These are phyloP conservation scores for Heliconius ethilla DNA, from an alignment of 2,888 invertebrate species.

Conservation along the genomic window DNA sequence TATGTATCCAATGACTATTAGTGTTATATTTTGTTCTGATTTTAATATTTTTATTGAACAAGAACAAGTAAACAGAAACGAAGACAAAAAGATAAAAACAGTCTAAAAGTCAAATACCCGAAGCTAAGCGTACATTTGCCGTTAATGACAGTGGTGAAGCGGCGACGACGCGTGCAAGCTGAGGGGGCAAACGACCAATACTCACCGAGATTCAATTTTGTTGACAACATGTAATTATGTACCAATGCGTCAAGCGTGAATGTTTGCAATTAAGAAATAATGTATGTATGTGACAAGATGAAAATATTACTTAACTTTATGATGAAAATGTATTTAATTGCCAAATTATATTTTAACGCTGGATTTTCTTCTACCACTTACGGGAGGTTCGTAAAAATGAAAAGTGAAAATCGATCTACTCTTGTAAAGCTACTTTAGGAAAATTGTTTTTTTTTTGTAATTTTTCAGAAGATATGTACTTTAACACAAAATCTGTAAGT, in stretches of 20 bases:
- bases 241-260: constrained; percentile 37
- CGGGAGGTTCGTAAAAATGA: too few relatives aligned
- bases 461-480: too few relatives aligned
- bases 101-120: constrained; percentile 26
- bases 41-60: neutral
- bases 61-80: neutral
- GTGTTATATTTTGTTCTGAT: too few relatives aligned
- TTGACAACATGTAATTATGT: constrained; percentile 18
- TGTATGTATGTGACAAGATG: constrained; percentile 1
- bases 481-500: neutral
- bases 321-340: neutral
- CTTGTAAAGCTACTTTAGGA: too few relatives aligned
- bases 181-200: constrained; percentile 38
- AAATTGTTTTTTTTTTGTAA: too few relatives aligned
- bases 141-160: constrained; percentile 58
- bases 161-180: constrained; percentile 64
- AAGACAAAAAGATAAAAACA: neutral
- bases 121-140: constrained; percentile 46
- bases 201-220: constrained; percentile 35
- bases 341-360: too few relatives aligned
- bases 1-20: too few relatives aligned
- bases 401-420: too few relatives aligned
- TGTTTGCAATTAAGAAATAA: constrained; percentile 2
- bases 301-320: constrained; percentile 1
- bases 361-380: too few relatives aligned